Evolutionary conservation across 1,140 invertebrate genomes (phyloP).

Genomic region (Drosophila elegans): DNA sequence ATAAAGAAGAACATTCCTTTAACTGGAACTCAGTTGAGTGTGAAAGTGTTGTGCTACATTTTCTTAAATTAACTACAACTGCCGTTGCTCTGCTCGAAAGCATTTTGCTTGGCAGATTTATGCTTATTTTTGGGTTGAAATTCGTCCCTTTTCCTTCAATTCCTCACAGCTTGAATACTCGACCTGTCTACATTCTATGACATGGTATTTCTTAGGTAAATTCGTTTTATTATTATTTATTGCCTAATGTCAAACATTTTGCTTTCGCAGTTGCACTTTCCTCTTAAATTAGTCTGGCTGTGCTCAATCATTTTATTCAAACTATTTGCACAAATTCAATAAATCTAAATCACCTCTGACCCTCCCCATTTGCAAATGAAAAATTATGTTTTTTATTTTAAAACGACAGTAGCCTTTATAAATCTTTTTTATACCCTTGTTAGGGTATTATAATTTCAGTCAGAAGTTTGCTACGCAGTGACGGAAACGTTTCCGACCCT

Average conservation of each 20-base stretch:
- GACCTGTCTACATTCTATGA: conserved; percentile 53
- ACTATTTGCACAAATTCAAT: too few species aligned
- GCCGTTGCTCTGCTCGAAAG: conserved; percentile 52
- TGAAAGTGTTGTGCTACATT: conserved; percentile 66
- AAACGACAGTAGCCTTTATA: too few species aligned
- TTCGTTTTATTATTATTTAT: conserved; percentile 53
- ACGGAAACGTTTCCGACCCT: too few species aligned
- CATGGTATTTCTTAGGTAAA: conserved; percentile 40
- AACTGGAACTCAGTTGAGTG: conserved; percentile 54
- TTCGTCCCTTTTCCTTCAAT: conserved; percentile 10
- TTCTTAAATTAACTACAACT: conserved; percentile 26
- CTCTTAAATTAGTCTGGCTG: too few species aligned
- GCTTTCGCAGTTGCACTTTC: neutral
- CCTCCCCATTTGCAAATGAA: too few species aligned
- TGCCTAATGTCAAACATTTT: neutral
- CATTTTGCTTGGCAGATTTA: conserved; percentile 65
- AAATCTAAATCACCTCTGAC: too few species aligned
- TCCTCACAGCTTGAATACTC: conserved; percentile 19
- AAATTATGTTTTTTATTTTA: too few species aligned
- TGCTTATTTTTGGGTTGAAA: conserved; percentile 60
- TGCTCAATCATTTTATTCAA: too few species aligned
- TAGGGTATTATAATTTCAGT: too few species aligned
- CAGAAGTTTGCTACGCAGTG: too few species aligned
- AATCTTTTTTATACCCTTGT: too few species aligned
- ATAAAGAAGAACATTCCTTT: conserved; percentile 19